These are phyloP conservation scores for Drusus annulatus DNA, from an alignment of 1,140 invertebrate species.

Conservation along the genomic window DNA sequence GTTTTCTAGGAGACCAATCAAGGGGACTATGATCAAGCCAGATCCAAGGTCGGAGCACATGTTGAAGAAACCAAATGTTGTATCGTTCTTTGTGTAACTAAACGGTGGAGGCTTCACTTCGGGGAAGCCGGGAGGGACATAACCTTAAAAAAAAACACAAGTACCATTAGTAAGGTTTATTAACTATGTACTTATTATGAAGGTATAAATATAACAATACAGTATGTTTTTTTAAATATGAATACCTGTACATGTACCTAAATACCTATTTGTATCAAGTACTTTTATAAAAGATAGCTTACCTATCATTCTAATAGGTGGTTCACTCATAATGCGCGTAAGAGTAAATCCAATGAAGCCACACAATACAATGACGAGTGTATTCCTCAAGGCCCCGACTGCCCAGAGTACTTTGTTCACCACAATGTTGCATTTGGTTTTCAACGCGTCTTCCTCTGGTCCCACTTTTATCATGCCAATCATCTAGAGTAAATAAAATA, in stretches of 20 bases:
- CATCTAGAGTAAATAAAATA: conserved; percentile 64
- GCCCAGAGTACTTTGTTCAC: conserved; percentile 75
- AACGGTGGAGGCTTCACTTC: conserved; percentile 77
- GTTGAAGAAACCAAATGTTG: conserved; percentile 75
- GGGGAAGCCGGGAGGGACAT: conserved; percentile 80
- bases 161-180: too few species aligned
- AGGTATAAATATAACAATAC: too few species aligned
- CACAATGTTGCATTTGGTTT: conserved; percentile 66
- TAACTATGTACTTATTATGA: too few species aligned
- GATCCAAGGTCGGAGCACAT: conserved; percentile 82
- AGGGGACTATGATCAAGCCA: conserved; percentile 83
- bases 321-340: conserved; percentile 62
- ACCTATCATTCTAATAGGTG: conserved; percentile 78
- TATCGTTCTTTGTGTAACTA: conserved; percentile 71
- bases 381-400: conserved; percentile 80
- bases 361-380: conserved; percentile 80
- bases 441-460: conserved; percentile 66
- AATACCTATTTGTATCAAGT: too few species aligned
- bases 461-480: conserved; percentile 75
- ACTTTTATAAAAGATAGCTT: background rate
- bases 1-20: conserved; percentile 86
- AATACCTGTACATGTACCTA: too few species aligned
- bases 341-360: conserved; percentile 74
- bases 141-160: conserved; percentile 63
- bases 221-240: too few species aligned